These are phyloP conservation scores for Moxostoma hubbsi DNA, from an alignment of 2,797 vertebrate genomes.

Conservation along the genomic window DNA sequence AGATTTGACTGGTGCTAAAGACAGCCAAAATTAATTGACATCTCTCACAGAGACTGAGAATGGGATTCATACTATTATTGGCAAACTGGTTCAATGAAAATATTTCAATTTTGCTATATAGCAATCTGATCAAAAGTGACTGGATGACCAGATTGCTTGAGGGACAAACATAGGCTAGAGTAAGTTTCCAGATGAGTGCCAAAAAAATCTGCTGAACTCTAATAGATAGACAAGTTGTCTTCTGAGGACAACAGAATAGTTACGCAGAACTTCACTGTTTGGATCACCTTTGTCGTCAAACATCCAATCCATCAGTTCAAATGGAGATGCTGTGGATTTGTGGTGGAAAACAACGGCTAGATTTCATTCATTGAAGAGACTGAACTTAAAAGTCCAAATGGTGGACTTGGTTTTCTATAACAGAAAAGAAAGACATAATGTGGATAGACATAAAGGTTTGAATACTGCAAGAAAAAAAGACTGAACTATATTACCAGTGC, in stretches of 20 bases:
- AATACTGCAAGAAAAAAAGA: not conserved
- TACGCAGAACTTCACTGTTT: constrained; percentile 7
- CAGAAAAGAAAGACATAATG: not conserved
- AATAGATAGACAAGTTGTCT: not conserved
- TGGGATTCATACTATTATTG: not conserved
- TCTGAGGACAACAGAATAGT: constrained; percentile 8
- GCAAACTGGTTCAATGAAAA: constrained; percentile 23
- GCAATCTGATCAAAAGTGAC: not conserved
- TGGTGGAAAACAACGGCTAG: not conserved
- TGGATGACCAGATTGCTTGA: not conserved
- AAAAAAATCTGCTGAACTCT: not conserved
- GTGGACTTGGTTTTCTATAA: not conserved
- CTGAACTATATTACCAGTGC: not conserved
- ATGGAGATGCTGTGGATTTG: not conserved
- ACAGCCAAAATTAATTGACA: not conserved
- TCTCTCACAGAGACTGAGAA: constrained; percentile 9
- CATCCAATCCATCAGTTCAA: constrained; percentile 5
- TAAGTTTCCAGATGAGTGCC: not conserved
- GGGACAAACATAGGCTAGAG: not conserved
- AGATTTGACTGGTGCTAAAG: constrained; percentile 83
- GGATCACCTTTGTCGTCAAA: constrained; percentile 16
- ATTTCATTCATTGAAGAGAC: not conserved
- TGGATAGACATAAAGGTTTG: not conserved
- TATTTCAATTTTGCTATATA: not conserved
- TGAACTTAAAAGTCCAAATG: not conserved